Base-by-base conservation (phyloP, 2,888 invertebrate genomes). In the Drosophila limbata region DNA sequence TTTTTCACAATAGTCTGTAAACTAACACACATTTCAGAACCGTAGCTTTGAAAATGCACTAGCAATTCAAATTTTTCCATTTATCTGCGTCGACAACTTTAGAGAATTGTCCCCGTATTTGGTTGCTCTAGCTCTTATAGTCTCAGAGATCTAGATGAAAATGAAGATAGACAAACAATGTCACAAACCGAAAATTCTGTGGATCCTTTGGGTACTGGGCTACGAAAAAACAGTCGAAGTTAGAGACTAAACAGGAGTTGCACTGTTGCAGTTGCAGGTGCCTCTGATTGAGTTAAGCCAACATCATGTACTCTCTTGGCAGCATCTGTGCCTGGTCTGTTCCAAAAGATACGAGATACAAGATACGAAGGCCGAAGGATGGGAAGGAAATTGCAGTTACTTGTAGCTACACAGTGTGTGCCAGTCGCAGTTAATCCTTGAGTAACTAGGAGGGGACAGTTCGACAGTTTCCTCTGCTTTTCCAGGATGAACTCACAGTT, bases 271-370 rank as follows among this genome's bases (percentile, higher is more conserved):
- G 48, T 61, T 61, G 74, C 65, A 74, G 77, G 81, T 88, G 84
- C 79, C 71, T 70, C 69, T 85, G 89, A 88, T 89, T 85, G 82
- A 82, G 86, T 85, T 85, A 88, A 83, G 76, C 77, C 73, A 81
- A 79, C 75, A 76, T 79, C 84, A 72, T 70, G 62, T 78, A 45
- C 63, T 70, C 61, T 40, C 55, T 31, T 37, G 33, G 64, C 13
- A 75, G 51, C 69, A 61, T 21, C 57, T 74, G 64, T 67, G 39
- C 25, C 33, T 17, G 19, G 37, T 28, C 19, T 10, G 44, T 6
- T 4, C 21, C 4, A 37, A 37, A 25, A 21, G 33, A 13, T 21
- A 21, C 6, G 13, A 25, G 39, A 40, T 39, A 39, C 37, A 37
- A n/a, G 31, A 13, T 44, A 13, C 19, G 15, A 25, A 28, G 28